Percentiles rank a stretch among this genome's conserved stretches.
phyloP scores from a whole-genome alignment of 2,113 vertebrate species.

The Oryzias javanicus region DNA sequence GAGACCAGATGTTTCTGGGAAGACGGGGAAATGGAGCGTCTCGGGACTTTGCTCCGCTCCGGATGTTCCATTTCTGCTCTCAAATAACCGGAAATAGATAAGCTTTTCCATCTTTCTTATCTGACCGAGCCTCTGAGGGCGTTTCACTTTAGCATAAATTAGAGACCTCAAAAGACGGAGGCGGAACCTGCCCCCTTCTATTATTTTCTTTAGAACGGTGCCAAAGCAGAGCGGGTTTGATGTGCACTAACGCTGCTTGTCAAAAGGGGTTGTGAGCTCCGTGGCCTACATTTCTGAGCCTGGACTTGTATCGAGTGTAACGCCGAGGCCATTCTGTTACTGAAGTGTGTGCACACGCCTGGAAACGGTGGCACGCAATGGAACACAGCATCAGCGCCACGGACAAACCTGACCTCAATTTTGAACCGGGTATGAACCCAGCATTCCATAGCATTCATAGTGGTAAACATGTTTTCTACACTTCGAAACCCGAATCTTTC shows the following conservation, averaged over 20 bases:
- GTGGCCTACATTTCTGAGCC: constrained; percentile 54
- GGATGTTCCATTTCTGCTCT: constrained; percentile 47
- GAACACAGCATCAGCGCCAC: constrained; percentile 7
- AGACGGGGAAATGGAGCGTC: constrained; percentile 37
- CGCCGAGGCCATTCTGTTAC: constrained; percentile 30
- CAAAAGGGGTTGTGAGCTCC: constrained; percentile 38
- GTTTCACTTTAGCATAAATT: constrained; percentile 37
- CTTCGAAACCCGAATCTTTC: too few relatives aligned
- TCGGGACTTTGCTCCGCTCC: constrained; percentile 25
- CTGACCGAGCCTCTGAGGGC: constrained; percentile 1
- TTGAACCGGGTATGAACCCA: too few relatives aligned
- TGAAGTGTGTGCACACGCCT: constrained; percentile 18
- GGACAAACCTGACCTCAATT: constrained; percentile 1
- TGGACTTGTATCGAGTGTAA: constrained; percentile 26
- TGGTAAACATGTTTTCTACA: too few relatives aligned
- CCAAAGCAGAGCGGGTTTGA: constrained; percentile 36
- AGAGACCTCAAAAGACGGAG: constrained; percentile 39
- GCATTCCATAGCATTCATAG: too few relatives aligned
- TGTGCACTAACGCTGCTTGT: constrained; percentile 34
- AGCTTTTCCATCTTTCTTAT: constrained; percentile 45
- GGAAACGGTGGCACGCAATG: constrained; percentile 12
- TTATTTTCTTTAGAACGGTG: constrained; percentile 42
- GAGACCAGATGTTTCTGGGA: constrained; percentile 68
- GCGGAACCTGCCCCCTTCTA: constrained; percentile 20
- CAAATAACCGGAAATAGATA: constrained; percentile 46